Base-by-base conservation (phyloP, 2,113 vertebrate genomes). In the Amblyornis subalaris region DNA sequence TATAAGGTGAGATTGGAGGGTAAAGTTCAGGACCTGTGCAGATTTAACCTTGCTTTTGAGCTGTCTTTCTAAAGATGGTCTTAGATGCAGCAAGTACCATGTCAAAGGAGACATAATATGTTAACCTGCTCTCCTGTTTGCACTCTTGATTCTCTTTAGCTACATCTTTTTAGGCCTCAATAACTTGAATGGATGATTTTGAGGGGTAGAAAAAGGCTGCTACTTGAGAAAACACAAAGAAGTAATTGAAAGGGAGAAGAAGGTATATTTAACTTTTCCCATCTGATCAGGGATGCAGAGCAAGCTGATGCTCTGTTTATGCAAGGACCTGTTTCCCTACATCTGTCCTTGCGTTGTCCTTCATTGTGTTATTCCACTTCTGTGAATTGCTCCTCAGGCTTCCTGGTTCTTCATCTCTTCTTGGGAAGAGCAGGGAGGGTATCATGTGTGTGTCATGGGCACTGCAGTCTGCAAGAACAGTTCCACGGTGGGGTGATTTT, bases 401-500 rank as follows among this genome's bases (percentile, higher is more conserved):
- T 73, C 50, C n/a, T 3, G 4, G 13, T 23, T 24, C 21, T 77
- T 20, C 14, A 31, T n/a, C 8, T 42, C 5, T 35, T 42, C 53
- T 47, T 61, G 40, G 66, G 17, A 89, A 50, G 17, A 17, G 4
- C 1, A 11, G 6, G 24, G 26, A 47, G 40, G 19, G 35, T 18
- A 5, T 26, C n/a, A n/a, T 1, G 1, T 14, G 14, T 33, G 12
- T 50, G 47, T 25, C 11, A 4, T 15, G 38, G 26, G 21, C 12
- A 24, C 29, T 75, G 51, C 19, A 42, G 21, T 45, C n/a, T 65
- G 70, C 26, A 38, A 12, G 26, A 72, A 35, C 8, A 18, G 7
- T 22, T 64, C 19, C 5, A 1, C 9, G 5, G 28, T 4, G 9
- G 1, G 5, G 2, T 71, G 23, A 25, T 0, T 3, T 45, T 51